phyloP scores from a whole-genome alignment of 2,113 vertebrate genomes.

The Pelecanoides urinatrix region DNA sequence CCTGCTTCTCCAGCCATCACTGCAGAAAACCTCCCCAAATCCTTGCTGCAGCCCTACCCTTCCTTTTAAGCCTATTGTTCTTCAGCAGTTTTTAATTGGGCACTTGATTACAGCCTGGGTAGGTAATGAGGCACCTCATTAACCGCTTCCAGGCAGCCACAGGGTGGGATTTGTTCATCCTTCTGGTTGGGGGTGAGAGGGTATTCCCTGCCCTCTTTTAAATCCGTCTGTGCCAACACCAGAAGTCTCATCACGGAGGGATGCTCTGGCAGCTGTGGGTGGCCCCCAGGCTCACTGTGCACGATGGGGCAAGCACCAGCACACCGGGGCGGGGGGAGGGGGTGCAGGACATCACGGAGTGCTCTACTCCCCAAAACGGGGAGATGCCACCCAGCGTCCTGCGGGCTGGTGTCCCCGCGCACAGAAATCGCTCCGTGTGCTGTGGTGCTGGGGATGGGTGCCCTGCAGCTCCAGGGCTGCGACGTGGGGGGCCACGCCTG shows the following conservation, averaged over 20 bases:
- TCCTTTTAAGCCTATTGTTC: not conserved
- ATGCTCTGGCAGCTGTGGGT: not conserved
- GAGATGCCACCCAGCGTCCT: not conserved
- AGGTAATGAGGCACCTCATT: not conserved
- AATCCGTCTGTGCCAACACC: not conserved
- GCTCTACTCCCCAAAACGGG: not conserved
- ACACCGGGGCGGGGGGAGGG: fast-evolving
- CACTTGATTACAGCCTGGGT: not conserved
- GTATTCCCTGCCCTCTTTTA: not conserved
- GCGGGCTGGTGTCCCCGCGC: fast-evolving
- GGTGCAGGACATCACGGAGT: too few species aligned
- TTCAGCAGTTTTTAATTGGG: not conserved
- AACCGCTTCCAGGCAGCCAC: not conserved
- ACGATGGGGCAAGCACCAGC: not conserved
- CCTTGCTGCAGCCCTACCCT: fast-evolving
- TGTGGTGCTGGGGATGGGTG: not conserved
- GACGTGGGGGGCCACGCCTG: fast-evolving
- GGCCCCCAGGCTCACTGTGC: not conserved
- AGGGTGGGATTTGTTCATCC: not conserved
- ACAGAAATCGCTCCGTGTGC: not conserved
- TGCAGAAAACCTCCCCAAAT: not conserved
- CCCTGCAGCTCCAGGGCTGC: fast-evolving
- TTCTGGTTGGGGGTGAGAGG: not conserved
- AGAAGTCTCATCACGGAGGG: fast-evolving
- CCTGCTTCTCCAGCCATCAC: not conserved